These are phyloP conservation scores for Tetranychus urticae DNA, from an alignment of 1,140 invertebrate genomes.

Conservation along the genomic window DNA sequence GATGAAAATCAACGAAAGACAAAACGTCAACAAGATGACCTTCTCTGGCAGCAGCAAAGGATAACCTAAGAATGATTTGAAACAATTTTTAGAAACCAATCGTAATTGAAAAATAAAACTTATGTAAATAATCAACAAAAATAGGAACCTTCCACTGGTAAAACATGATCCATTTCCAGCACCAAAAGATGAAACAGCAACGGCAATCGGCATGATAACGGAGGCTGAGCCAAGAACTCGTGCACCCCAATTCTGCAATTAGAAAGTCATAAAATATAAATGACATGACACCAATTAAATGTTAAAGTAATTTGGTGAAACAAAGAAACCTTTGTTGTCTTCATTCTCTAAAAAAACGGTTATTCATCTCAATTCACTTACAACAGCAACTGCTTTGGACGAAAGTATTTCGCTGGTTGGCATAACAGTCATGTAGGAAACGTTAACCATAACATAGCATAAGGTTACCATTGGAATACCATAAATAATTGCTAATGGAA, in stretches of 20 bases:
- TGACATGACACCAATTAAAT: background rate
- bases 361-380: constrained; percentile 24
- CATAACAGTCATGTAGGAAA: constrained; percentile 72
- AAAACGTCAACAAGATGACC: constrained; percentile 60
- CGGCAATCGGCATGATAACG: constrained; percentile 21
- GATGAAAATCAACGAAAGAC: constrained; percentile 54
- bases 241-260: constrained; percentile 17
- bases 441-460: constrained; percentile 70
- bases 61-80: constrained; percentile 9
- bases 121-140: background rate
- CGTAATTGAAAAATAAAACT: constrained; percentile 12
- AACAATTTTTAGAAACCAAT: background rate
- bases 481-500: constrained; percentile 70
- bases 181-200: constrained; percentile 23
- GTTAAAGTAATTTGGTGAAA: background rate
- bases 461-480: constrained; percentile 62
- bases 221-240: constrained; percentile 18
- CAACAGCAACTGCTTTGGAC: constrained; percentile 63
- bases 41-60: constrained; percentile 58
- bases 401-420: constrained; percentile 47
- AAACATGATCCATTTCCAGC: constrained; percentile 22
- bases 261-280: background rate
- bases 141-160: constrained; percentile 17
- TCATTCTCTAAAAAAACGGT: background rate
- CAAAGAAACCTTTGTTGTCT: background rate